Evolutionary conservation across 2,797 vertebrate genomes (phyloP).

Genomic region (Sebastes glaucus): DNA sequence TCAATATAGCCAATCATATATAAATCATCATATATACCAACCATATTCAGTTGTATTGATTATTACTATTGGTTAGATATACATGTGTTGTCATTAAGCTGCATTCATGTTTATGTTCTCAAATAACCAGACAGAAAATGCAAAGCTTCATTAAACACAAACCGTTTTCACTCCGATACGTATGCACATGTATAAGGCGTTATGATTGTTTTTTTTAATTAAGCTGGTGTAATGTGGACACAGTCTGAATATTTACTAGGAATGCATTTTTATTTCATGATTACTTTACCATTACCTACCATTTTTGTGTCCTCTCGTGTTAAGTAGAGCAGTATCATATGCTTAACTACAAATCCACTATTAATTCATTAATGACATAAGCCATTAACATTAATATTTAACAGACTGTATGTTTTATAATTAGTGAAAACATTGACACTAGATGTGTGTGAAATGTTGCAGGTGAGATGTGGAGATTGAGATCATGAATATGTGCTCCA

Average conservation of each 20-base stretch:
- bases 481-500: background rate
- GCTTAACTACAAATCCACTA: background rate
- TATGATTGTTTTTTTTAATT: background rate
- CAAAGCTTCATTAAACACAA: background rate
- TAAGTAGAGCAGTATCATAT: background rate
- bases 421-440: background rate
- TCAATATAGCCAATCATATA: too few relatives aligned
- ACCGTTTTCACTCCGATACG: background rate
- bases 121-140: rapidly evolving
- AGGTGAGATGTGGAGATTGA: background rate
- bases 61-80: background rate
- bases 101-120: too few relatives aligned
- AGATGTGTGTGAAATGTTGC: background rate
- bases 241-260: background rate
- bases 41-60: too few relatives aligned
- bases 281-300: background rate
- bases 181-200: background rate
- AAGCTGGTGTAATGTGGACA: background rate
- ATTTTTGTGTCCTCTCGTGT: background rate
- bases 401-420: background rate
- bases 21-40: too few relatives aligned
- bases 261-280: background rate
- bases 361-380: background rate
- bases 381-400: slow-evolving; percentile 3
- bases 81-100: background rate